A percentile compares a stretch with the other conserved stretches of the same genome.
Conservation (phyloP, 2,888 invertebrate species). For the Dryomyza anilis region DNA sequence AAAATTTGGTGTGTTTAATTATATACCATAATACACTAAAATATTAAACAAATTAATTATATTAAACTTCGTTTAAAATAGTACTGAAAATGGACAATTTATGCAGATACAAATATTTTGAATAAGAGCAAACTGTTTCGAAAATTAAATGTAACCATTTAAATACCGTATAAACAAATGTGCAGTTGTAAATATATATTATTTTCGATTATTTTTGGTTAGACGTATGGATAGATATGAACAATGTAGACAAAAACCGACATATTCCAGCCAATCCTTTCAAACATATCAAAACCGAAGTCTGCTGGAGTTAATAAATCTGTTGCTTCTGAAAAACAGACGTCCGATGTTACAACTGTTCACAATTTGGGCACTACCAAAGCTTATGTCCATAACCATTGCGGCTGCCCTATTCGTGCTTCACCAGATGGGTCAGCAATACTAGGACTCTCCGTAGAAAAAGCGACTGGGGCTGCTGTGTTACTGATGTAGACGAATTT, state of each 20-base stretch:
- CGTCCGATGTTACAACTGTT: neutral
- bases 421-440: constrained; percentile 3
- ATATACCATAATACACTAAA: no score
- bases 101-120: no score
- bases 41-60: no score
- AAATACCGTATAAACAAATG: no score
- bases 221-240: constrained; percentile 21
- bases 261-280: neutral
- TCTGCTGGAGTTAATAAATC: neutral
- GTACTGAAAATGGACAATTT: no score
- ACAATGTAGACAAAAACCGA: neutral
- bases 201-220: no score
- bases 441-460: neutral
- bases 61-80: no score
- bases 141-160: no score
- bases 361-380: constrained; percentile 11
- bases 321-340: neutral
- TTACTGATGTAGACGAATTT: neutral
- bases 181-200: no score
- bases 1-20: no score
- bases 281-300: constrained; percentile 3
- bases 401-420: neutral
- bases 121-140: no score
- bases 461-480: neutral
- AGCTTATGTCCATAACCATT: neutral